Evolutionary conservation across 2,888 invertebrate genomes (phyloP).

Genomic region (Ctenicera cuprea): DNA sequence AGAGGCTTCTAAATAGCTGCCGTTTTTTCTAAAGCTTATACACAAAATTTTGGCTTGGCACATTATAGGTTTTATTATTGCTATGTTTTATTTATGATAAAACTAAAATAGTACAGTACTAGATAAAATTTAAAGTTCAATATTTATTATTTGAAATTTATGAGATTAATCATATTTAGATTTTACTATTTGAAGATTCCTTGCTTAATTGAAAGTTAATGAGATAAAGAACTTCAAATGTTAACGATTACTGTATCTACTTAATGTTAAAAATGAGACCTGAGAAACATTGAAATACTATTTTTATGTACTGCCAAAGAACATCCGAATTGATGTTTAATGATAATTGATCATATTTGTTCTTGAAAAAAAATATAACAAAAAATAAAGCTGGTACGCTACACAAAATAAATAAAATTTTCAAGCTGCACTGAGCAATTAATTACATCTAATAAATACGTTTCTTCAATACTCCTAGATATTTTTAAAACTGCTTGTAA

Average conservation of each 20-base stretch:
- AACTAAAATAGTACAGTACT: background rate
- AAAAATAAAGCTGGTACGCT: background rate
- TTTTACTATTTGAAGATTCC: background rate
- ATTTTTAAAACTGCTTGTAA: slow-evolving; percentile 14
- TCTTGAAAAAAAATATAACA: background rate
- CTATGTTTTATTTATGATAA: slow-evolving; percentile 2
- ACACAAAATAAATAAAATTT: slow-evolving; percentile 13
- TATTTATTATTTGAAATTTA: background rate
- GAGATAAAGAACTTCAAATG: too few species aligned
- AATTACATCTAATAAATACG: slow-evolving; percentile 24
- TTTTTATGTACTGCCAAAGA: background rate
- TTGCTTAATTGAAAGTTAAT: too few species aligned
- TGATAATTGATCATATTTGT: background rate
- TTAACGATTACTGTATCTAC: too few species aligned
- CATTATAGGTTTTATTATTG: slow-evolving; percentile 20
- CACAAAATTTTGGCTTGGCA: slow-evolving; percentile 8
- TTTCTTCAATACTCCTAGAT: slow-evolving; percentile 12
- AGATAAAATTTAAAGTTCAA: background rate
- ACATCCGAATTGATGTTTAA: background rate
- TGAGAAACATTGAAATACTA: background rate
- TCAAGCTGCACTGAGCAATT: slow-evolving; percentile 9
- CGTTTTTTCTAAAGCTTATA: slow-evolving; percentile 6
- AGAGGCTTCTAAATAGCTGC: background rate
- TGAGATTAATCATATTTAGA: background rate
- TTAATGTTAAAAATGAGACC: background rate